phyloP scores from a whole-genome alignment of 2,797 vertebrate genomes.

The Pangasius macronema region DNA sequence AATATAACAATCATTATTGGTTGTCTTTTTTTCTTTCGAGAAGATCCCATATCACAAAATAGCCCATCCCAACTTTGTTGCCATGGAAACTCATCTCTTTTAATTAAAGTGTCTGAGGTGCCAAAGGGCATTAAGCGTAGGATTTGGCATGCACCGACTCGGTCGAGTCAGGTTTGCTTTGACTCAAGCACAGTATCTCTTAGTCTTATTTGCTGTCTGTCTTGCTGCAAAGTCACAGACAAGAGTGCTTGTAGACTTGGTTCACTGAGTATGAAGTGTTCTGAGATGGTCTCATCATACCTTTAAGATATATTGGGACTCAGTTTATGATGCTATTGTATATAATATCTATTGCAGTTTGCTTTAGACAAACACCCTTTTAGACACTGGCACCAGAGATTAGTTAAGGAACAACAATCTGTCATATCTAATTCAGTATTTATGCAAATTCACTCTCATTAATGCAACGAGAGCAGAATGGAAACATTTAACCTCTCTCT shows the following conservation, averaged over 20 bases:
- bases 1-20: too few species aligned
- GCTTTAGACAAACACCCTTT: constrained; percentile 56
- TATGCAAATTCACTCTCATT: constrained; percentile 68
- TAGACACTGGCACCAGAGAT: constrained; percentile 59
- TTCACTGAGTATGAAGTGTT: neutral
- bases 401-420: constrained; percentile 66
- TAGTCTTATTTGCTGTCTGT: constrained; percentile 24
- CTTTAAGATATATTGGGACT: neutral
- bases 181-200: constrained; percentile 56
- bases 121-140: constrained; percentile 64
- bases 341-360: constrained; percentile 53
- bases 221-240: constrained; percentile 10
- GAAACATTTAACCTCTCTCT: constrained; percentile 73
- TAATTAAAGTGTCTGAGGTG: constrained; percentile 69
- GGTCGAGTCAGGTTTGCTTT: constrained; percentile 66
- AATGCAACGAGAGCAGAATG: constrained; percentile 65
- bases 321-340: constrained; percentile 7
- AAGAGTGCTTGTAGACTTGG: neutral
- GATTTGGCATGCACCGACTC: constrained; percentile 52
- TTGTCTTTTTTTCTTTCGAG: too few species aligned
- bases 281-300: neutral
- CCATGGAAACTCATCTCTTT: constrained; percentile 65
- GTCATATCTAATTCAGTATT: constrained; percentile 67
- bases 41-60: constrained; percentile 49
- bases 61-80: constrained; percentile 65